Evolutionary conservation across 2,888 invertebrate genomes (phyloP).

Genomic region (Meghimatium bilineatum): DNA sequence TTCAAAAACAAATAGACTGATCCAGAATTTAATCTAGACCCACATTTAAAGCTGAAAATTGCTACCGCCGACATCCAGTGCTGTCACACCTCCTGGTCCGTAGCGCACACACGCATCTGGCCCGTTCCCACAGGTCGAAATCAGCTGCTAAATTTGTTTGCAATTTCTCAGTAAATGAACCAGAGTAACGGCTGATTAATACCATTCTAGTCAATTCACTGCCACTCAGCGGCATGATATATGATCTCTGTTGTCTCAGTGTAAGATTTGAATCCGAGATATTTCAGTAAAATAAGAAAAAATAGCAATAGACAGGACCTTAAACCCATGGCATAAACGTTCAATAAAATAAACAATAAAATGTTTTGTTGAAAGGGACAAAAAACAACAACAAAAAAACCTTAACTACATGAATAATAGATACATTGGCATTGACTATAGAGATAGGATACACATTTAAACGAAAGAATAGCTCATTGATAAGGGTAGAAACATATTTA

Average conservation of each 20-base stretch:
- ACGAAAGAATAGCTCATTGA: not conserved
- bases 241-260: conserved; percentile 15
- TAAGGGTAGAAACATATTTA: not conserved
- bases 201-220: conserved; percentile 26
- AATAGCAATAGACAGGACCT: too few relatives aligned
- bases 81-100: not conserved
- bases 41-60: conserved; percentile 13
- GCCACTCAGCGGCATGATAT: conserved; percentile 11
- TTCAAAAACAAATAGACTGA: conserved; percentile 35
- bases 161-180: not conserved
- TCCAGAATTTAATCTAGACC: conserved; percentile 15
- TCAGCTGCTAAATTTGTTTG: conserved; percentile 31
- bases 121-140: conserved; percentile 7
- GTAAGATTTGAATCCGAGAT: not conserved
- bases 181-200: conserved; percentile 27
- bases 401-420: conserved; percentile 11
- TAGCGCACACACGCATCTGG: conserved; percentile 14
- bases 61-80: not conserved
- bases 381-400: too few relatives aligned
- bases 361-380: not conserved
- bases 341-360: not conserved
- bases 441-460: not conserved
- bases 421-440: not conserved
- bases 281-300: not conserved
- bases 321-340: not conserved